These are phyloP conservation scores for Mellivora capensis DNA, from an alignment of 2,113 vertebrate genomes.

Conservation along the genomic window DNA sequence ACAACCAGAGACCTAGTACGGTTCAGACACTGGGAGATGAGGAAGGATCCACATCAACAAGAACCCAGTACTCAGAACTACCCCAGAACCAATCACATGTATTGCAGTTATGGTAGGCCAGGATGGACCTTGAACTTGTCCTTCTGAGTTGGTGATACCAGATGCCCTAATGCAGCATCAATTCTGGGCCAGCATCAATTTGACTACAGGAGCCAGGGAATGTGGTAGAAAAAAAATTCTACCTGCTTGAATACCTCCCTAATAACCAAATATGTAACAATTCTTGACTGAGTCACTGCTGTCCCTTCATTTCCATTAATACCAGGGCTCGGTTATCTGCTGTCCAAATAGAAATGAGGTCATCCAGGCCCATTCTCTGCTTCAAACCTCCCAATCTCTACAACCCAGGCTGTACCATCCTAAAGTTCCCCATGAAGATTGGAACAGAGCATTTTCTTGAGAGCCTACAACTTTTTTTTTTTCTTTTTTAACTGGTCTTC, in stretches of 20 bases:
- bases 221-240: not conserved
- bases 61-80: not conserved
- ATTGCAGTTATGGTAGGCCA: not conserved
- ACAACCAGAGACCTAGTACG: not conserved
- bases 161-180: not conserved
- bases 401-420: not conserved
- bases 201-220: not conserved
- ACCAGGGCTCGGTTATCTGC: not conserved
- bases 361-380: not conserved
- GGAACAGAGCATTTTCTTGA: conserved; percentile 2
- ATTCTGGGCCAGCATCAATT: not conserved
- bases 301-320: not conserved
- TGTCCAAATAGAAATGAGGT: not conserved
- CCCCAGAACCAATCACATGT: not conserved
- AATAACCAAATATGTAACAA: not conserved
- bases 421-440: not conserved
- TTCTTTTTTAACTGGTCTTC: not conserved
- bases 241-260: not conserved
- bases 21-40: not conserved
- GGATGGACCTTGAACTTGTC: not conserved
- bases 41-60: not conserved
- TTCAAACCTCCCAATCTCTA: not conserved
- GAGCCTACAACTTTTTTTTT: not conserved
- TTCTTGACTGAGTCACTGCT: not conserved
- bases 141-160: not conserved